Conservation (phyloP, 2,888 invertebrate genomes). For the Eupithecia tripunctaria region DNA sequence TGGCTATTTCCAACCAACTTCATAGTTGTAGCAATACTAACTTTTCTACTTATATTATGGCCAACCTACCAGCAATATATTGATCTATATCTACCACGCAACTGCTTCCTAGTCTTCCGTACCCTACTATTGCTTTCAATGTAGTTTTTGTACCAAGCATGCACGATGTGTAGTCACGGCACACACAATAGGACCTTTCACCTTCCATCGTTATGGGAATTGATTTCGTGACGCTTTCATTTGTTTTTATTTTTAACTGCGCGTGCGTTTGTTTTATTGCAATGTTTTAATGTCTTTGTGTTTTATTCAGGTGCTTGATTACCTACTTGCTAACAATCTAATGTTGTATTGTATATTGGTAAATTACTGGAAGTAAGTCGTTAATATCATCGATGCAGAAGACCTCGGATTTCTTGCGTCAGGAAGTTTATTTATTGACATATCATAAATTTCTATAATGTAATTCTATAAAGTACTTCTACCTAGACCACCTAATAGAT, state of each 20-base stretch:
- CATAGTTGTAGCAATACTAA: neutral
- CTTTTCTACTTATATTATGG: neutral
- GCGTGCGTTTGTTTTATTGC: slow-evolving; percentile 28
- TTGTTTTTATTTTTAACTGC: slow-evolving; percentile 42
- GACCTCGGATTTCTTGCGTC: neutral
- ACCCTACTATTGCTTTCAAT: slow-evolving; percentile 40
- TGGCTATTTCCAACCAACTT: neutral
- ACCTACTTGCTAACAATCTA: neutral
- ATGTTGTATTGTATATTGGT: neutral
- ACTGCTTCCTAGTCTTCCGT: slow-evolving; percentile 24
- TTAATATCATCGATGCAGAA: neutral
- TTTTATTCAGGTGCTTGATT: slow-evolving; percentile 11
- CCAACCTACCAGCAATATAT: slow-evolving; percentile 9
- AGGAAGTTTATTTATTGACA: too few species aligned
- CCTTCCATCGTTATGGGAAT: slow-evolving; percentile 63
- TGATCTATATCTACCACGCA: slow-evolving; percentile 25
- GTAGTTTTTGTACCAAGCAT: slow-evolving; percentile 34
- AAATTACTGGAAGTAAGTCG: neutral
- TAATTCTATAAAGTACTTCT: too few species aligned
- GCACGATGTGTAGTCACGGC: slow-evolving; percentile 27
- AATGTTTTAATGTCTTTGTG: slow-evolving; percentile 9
- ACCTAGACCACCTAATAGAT: too few species aligned
- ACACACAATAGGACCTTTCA: slow-evolving; percentile 65
- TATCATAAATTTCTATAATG: too few species aligned
- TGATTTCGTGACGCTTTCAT: slow-evolving; percentile 61